Evolutionary conservation across 2,888 invertebrate species (phyloP).

Genomic region (Loripinus fragilis): DNA sequence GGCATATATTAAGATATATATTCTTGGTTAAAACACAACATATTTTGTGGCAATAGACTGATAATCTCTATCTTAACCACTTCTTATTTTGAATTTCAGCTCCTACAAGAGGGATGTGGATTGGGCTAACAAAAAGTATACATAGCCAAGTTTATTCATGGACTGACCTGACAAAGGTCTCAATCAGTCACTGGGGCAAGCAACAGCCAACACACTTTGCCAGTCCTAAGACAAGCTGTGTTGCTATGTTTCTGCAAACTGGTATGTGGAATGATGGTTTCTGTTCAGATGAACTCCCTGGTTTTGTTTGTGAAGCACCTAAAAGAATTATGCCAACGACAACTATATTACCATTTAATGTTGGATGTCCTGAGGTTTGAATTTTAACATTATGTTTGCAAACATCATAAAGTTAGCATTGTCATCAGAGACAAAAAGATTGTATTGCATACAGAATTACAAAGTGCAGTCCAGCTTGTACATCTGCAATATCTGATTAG

Average conservation of each 20-base stretch:
- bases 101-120: conserved; percentile 58
- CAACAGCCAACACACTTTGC: conserved; percentile 32
- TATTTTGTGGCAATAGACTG: no score
- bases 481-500: no score
- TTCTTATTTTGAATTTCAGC: no score
- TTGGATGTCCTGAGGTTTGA: conserved; percentile 43
- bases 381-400: no score
- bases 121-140: conserved; percentile 41
- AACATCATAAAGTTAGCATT: no score
- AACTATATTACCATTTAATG: conserved; percentile 26
- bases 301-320: conserved; percentile 44
- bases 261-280: conserved; percentile 51
- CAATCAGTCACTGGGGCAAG: conserved; percentile 42
- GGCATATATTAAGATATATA: no score
- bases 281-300: conserved; percentile 36
- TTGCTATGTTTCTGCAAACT: conserved; percentile 50
- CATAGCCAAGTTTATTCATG: conserved; percentile 37
- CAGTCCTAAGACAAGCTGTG: conserved; percentile 34
- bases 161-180: conserved; percentile 37
- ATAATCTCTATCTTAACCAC: no score
- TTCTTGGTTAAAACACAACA: no score
- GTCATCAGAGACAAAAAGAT: no score
- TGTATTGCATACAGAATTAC: no score
- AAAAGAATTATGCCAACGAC: conserved; percentile 25
- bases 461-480: no score